Base-by-base conservation (phyloP, 2,113 vertebrate species). In the Coreoperca whiteheadi region DNA sequence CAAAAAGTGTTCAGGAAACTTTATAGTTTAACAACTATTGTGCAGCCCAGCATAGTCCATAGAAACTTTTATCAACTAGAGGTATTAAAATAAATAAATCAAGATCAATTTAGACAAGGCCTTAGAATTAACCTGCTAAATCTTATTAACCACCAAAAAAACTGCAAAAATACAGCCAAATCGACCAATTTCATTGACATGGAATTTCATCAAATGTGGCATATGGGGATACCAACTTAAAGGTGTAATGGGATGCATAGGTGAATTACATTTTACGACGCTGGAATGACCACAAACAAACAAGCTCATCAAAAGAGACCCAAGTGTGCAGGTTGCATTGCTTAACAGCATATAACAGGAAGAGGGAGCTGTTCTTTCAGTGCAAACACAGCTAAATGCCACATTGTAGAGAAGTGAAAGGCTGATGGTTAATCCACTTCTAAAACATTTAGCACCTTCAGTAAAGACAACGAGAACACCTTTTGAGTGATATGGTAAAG, bases 21-120 rank as follows among this genome's bases (percentile, higher is more conserved):
- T 46, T 12, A 15, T n/a, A 37, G 30, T 61, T 71, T 77, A 64
- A 67, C 25, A 75, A 32, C 75, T 82, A 70, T 67, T 74, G 78
- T 79, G 66, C 51, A 54, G 51, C 48, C 71, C 72, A 8, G 57
- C 7, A 8, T 14, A 18, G 61, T 43, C 20, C 3, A 3, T 10
- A 5, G 15, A 78, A 72, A 66, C 56, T 46, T 77, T 80, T 77
- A 78, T 85, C 59, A 50, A 14, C 25, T 12, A 20, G 32, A 63
- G 39, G 16, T 76, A 76, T 74, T 50, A 20, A 56, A 80, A 74
- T 25, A 74, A 50, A 66, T 25, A 39, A 53, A 57, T 39, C 18
- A 4, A 74, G 51, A 77, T 86, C 32, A 46, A 23, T 78, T 65
- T 30, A 71, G 51, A 46, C 32, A 82, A 63, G 48, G 37, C 56